A percentile compares a stretch with the other conserved stretches of the same genome.
These are phyloP conservation scores for Lepus townsendii DNA, from an alignment of 2,797 vertebrate genomes.

Conservation along the genomic window DNA sequence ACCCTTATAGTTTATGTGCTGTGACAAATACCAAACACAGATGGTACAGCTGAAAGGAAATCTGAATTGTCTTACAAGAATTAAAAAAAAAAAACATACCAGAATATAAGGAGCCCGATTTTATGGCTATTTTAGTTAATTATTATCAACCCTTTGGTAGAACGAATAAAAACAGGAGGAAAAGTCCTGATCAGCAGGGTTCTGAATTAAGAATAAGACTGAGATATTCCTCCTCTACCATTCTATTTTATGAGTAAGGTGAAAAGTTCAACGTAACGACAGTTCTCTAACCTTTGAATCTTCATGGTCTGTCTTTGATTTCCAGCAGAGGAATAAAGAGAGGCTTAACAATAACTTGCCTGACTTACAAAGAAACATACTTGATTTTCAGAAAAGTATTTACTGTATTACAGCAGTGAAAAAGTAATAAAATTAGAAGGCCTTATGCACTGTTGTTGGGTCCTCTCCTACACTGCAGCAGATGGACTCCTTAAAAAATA, in stretches of 20 bases:
- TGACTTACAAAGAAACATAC: slow-evolving; percentile 42
- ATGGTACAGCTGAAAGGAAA: slow-evolving; percentile 3
- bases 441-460: not conserved
- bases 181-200: not conserved
- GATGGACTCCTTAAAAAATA: slow-evolving; percentile 13
- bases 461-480: not conserved
- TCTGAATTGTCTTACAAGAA: not conserved
- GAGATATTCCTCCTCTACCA: not conserved
- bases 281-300: slow-evolving; percentile 15
- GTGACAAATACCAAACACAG: not conserved
- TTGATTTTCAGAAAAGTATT: not conserved
- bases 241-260: slow-evolving; percentile 1
- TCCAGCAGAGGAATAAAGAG: not conserved
- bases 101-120: not conserved
- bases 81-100: not conserved
- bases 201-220: not conserved
- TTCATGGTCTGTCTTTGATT: not conserved
- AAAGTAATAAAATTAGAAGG: not conserved
- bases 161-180: slow-evolving; percentile 24
- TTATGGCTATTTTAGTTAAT: slow-evolving; percentile 2
- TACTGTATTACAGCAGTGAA: not conserved
- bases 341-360: slow-evolving; percentile 33
- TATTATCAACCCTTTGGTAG: not conserved
- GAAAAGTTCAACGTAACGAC: not conserved
- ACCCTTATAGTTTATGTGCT: not conserved